Evolutionary conservation across 1,140 invertebrate species (phyloP).

Genomic region (Ostrea edulis): DNA sequence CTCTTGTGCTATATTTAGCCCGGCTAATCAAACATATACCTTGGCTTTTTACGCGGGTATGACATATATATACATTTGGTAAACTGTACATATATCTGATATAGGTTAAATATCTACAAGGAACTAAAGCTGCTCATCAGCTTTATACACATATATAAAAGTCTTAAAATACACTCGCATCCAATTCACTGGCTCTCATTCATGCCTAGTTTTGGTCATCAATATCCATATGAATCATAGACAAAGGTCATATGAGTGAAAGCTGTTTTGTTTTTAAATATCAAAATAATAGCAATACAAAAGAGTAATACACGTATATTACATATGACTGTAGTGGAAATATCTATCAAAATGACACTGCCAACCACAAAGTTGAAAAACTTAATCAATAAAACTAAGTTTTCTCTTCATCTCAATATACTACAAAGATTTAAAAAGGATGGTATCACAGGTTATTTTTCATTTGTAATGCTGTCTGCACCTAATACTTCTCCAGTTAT

Average conservation of each 20-base stretch:
- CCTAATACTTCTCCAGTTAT: background rate
- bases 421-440: background rate
- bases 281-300: background rate
- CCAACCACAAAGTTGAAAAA: background rate
- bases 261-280: background rate
- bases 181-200: background rate
- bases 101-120: background rate
- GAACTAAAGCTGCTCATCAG: background rate
- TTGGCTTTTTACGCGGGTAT: background rate
- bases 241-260: background rate
- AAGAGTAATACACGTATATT: background rate
- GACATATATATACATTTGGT: background rate
- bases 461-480: background rate
- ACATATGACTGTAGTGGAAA: background rate
- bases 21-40: background rate
- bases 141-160: slow-evolving; percentile 1
- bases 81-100: background rate
- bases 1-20: background rate
- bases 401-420: background rate
- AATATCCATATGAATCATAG: background rate
- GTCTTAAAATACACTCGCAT: background rate
- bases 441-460: slow-evolving; percentile 6
- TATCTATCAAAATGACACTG: background rate
- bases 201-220: background rate
- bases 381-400: background rate